These are phyloP conservation scores for Chironomus riparius DNA, from an alignment of 2,888 invertebrate species.

Conservation along the genomic window DNA sequence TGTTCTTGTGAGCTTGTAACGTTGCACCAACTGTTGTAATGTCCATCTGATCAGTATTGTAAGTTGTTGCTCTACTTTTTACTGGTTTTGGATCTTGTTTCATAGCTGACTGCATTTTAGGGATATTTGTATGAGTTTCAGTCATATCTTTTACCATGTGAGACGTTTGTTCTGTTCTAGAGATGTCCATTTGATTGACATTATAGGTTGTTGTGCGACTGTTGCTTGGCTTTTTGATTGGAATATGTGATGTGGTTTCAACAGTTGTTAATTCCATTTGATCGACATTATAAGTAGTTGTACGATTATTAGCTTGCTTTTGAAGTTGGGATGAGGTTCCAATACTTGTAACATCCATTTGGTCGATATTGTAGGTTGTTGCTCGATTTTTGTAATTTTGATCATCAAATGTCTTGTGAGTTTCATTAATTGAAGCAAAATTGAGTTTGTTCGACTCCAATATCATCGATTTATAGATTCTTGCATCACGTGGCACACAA, in stretches of 20 bases:
- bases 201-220: neutral
- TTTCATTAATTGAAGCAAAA: too few species aligned
- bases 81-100: neutral
- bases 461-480: too few species aligned
- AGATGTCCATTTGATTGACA: neutral
- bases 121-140: too few species aligned
- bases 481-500: too few species aligned
- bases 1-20: neutral
- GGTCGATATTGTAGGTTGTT: neutral
- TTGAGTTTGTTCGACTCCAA: too few species aligned
- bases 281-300: neutral
- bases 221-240: neutral
- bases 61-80: neutral
- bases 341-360: neutral
- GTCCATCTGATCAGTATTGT: neutral
- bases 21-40: neutral
- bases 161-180: neutral
- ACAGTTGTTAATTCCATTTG: neutral
- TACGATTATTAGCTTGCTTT: neutral
- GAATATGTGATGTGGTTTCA: neutral
- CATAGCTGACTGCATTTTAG: too few species aligned
- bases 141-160: too few species aligned
- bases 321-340: neutral
- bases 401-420: too few species aligned
- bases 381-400: too few species aligned